Conservation (phyloP, 1,140 invertebrate species). For the Papilio dardanus region DNA sequence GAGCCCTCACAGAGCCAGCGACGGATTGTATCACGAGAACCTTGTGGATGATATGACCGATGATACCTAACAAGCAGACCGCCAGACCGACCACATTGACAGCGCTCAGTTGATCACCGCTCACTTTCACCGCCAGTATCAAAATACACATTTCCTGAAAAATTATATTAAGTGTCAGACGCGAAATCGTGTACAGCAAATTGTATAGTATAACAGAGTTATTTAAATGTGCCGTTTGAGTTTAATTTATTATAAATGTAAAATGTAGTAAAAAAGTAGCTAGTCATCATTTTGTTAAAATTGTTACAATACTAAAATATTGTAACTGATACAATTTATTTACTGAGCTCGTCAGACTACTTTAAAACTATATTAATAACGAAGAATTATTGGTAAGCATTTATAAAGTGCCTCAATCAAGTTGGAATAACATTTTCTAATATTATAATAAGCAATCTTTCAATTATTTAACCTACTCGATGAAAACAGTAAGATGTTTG, state of each 20-base stretch:
- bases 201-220: background rate
- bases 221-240: no score
- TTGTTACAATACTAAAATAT: no score
- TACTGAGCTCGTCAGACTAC: no score
- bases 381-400: no score
- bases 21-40: slow-evolving; percentile 71
- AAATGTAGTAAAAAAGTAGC: no score
- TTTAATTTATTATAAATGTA: no score
- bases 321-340: no score
- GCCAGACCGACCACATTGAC: slow-evolving; percentile 94
- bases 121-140: slow-evolving; percentile 91
- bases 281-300: no score
- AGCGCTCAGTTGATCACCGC: slow-evolving; percentile 91
- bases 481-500: background rate
- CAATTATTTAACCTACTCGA: background rate
- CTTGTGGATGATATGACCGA: slow-evolving; percentile 93
- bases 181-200: background rate
- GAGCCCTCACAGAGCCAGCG: slow-evolving; percentile 53
- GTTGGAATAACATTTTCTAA: background rate
- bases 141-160: slow-evolving; percentile 95
- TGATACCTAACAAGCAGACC: slow-evolving; percentile 95
- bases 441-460: background rate
- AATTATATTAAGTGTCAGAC: background rate
- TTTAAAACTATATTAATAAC: no score
- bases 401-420: no score